These are phyloP conservation scores for Microchrysa polita DNA, from an alignment of 2,888 invertebrate species.

Conservation along the genomic window DNA sequence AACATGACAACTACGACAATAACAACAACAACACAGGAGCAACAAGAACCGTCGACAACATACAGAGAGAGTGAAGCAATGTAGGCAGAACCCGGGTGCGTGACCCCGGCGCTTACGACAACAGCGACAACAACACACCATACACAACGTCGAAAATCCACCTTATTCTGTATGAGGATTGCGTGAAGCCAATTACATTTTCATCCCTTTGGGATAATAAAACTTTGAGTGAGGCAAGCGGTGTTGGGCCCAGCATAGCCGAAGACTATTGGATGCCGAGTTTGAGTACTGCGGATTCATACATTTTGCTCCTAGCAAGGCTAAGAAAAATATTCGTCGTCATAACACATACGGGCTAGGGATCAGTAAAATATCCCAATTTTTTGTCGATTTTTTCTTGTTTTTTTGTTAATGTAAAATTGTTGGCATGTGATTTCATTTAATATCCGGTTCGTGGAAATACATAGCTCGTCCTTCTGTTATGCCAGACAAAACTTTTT, in stretches of 20 bases:
- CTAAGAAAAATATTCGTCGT: too few species aligned
- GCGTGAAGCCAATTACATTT: conserved; percentile 40
- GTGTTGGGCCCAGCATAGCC: not conserved
- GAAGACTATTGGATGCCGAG: not conserved
- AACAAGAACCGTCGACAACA: too few species aligned
- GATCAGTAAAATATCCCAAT: not conserved
- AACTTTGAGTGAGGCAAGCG: conserved; percentile 25
- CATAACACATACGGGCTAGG: not conserved
- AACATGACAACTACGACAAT: not conserved
- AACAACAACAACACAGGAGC: too few species aligned
- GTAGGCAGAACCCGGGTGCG: conserved; percentile 11
- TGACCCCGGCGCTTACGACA: conserved; percentile 5
- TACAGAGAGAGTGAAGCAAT: too few species aligned
- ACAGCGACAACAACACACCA: too few species aligned
- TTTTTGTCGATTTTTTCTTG: not conserved
- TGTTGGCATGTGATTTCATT: not conserved
- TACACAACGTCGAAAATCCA: too few species aligned
- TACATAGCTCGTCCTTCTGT: not conserved
- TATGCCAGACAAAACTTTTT: not conserved
- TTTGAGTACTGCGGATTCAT: too few species aligned
- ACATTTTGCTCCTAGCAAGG: too few species aligned
- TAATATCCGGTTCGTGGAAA: not conserved
- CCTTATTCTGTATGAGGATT: conserved; percentile 6
- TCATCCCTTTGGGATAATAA: conserved; percentile 39
- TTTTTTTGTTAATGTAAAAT: conserved; percentile 2